These are phyloP conservation scores for Pogonognathellus flavescens DNA, from an alignment of 1,140 invertebrate species.

Conservation along the genomic window DNA sequence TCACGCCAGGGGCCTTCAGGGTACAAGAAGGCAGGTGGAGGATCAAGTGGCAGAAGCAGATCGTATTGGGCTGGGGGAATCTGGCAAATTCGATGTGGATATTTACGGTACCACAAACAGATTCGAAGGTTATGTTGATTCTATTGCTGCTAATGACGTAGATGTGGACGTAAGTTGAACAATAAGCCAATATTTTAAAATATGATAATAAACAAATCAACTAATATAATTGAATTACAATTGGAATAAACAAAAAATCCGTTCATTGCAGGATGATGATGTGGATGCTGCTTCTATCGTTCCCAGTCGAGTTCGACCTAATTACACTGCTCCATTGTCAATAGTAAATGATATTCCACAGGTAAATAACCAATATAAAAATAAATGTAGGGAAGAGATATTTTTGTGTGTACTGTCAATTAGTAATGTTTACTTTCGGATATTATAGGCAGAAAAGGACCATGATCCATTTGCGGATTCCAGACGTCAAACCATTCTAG, in stretches of 20 bases:
- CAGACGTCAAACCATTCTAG: constrained; percentile 89
- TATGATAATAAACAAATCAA: too few relatives aligned
- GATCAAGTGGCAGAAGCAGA: constrained; percentile 75
- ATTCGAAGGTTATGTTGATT: constrained; percentile 95
- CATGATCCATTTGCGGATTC: constrained; percentile 97
- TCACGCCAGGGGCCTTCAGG: constrained; percentile 90
- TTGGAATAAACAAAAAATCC: constrained; percentile 7
- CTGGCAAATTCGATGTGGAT: constrained; percentile 91
- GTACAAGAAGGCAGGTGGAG: constrained; percentile 80
- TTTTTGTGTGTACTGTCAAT: too few relatives aligned
- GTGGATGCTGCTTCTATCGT: constrained; percentile 76
- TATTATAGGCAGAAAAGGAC: constrained; percentile 85
- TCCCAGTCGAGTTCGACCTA: constrained; percentile 78
- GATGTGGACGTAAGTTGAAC: constrained; percentile 79
- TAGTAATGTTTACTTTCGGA: constrained; percentile 54
- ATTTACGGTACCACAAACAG: constrained; percentile 88
- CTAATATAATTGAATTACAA: too few relatives aligned
- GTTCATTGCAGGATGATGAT: constrained; percentile 82
- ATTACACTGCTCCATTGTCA: constrained; percentile 88
- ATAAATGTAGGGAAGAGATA: too few relatives aligned
- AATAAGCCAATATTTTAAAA: background rate
- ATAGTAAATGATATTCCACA: constrained; percentile 91
- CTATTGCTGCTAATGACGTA: constrained; percentile 90
- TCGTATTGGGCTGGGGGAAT: constrained; percentile 88
- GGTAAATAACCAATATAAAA: too few relatives aligned